Conservation (phyloP, 2,797 vertebrate species). For the Eurystomus glaucurus region DNA sequence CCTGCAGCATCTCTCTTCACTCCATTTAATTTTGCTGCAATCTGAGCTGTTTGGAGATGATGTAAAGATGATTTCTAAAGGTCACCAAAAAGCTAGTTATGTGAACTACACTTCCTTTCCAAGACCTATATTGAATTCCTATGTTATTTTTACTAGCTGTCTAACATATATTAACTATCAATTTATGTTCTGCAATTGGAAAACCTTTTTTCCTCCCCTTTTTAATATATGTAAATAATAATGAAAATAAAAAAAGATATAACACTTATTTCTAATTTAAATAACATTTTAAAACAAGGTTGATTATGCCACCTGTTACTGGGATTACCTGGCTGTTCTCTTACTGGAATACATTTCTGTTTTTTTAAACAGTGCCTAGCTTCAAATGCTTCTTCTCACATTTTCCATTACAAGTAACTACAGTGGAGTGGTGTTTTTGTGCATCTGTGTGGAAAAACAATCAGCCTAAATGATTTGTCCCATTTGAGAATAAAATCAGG, state of each 20-base stretch:
- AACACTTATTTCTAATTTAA: not conserved
- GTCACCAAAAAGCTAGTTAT: not conserved
- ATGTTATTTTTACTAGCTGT: not conserved
- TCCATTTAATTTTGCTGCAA: not conserved
- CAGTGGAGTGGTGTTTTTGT: not conserved
- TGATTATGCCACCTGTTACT: not conserved
- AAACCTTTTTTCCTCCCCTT: rapidly evolving
- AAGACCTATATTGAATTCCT: not conserved
- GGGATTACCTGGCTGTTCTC: not conserved
- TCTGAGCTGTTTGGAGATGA: not conserved
- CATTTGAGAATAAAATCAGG: not conserved
- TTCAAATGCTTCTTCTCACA: not conserved
- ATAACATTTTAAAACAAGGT: not conserved
- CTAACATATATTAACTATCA: not conserved
- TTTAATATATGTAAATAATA: not conserved
- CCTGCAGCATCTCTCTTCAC: not conserved
- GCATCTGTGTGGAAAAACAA: not conserved
- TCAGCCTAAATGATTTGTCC: not conserved
- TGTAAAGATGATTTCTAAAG: not conserved
- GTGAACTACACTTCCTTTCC: not conserved
- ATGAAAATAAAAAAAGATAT: not conserved
- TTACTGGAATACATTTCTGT: not conserved
- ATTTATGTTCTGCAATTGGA: not conserved
- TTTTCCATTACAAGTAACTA: not conserved
- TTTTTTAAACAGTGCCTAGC: not conserved